These are phyloP conservation scores for Clamator glandarius DNA, from an alignment of 2,797 vertebrate species.

Conservation along the genomic window DNA sequence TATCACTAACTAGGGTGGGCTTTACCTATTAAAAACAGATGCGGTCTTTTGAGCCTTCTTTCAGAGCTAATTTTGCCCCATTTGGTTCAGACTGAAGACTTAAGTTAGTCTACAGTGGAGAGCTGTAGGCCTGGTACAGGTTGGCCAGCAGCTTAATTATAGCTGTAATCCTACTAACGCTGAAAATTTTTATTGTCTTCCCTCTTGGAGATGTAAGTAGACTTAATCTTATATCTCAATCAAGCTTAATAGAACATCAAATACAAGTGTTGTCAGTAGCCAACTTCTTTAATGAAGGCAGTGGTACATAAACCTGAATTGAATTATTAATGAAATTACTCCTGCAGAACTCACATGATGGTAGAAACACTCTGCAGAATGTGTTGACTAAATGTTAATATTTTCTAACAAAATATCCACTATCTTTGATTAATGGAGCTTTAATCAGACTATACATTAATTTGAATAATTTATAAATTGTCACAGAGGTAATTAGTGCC, in stretches of 20 bases:
- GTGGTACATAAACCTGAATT: not conserved
- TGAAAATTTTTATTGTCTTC: conserved; percentile 4
- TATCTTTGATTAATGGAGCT: not conserved
- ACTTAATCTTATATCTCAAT: not conserved
- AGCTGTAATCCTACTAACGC: not conserved
- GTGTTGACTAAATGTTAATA: not conserved
- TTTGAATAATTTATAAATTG: not conserved
- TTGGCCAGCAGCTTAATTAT: conserved; percentile 17
- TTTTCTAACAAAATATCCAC: not conserved
- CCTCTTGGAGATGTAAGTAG: not conserved
- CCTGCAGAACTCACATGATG: not conserved
- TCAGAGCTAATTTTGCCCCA: not conserved
- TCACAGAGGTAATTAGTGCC: not conserved
- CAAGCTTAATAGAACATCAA: conserved; percentile 40
- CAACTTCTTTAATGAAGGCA: conserved; percentile 37
- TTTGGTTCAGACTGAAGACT: not conserved
- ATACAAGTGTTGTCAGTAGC: conserved; percentile 21
- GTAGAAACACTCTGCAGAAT: not conserved
- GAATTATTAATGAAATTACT: conserved; percentile 45
- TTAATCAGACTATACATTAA: not conserved
- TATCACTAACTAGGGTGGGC: not conserved
- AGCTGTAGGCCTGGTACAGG: not conserved
- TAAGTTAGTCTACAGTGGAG: not conserved
- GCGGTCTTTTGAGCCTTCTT: not conserved
- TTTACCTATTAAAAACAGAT: not conserved